These are phyloP conservation scores for Astyanax mexicanus DNA, from an alignment of 2,797 vertebrate genomes.

Conservation along the genomic window DNA sequence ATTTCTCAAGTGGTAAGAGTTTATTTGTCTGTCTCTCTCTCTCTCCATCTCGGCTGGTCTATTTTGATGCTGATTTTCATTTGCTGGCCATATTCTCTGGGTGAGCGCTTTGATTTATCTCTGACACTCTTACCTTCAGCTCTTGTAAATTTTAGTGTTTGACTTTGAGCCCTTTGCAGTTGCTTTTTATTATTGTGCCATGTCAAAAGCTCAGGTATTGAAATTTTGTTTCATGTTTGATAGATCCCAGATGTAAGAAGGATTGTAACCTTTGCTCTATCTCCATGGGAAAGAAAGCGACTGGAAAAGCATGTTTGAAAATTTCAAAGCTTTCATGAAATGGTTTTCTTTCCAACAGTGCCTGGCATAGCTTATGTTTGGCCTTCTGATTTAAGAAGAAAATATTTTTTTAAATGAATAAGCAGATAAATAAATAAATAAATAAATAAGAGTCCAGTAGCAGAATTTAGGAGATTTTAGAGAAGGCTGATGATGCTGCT, in stretches of 20 bases:
- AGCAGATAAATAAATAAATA: not conserved
- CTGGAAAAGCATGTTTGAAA: conserved; percentile 22
- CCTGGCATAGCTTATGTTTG: not conserved
- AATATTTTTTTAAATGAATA: not conserved
- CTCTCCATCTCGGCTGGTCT: conserved; percentile 46
- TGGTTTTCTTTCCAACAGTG: not conserved
- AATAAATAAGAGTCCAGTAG: not conserved
- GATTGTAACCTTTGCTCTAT: conserved; percentile 20
- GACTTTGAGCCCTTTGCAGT: conserved; percentile 39
- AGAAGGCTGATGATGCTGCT: not conserved
- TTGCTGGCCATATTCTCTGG: conserved; percentile 32
- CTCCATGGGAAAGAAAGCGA: conserved; percentile 38
- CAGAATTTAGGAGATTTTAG: not conserved
- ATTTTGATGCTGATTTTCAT: conserved; percentile 48
- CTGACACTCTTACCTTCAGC: conserved; percentile 12
- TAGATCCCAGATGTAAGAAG: conserved; percentile 39
- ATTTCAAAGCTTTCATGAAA: conserved; percentile 38
- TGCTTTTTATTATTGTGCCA: conserved; percentile 33
- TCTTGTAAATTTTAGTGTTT: conserved; percentile 35
- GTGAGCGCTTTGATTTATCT: conserved; percentile 40
- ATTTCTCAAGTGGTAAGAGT: conserved; percentile 59
- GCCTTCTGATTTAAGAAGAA: conserved; percentile 19
- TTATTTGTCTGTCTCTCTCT: conserved; percentile 35
- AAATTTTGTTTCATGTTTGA: conserved; percentile 46
- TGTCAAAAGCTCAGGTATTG: conserved; percentile 42